Evolutionary conservation across 2,888 invertebrate genomes (phyloP), one percentile per base, ranked within the genome.

Genomic region (Athetis lepigone): DNA sequence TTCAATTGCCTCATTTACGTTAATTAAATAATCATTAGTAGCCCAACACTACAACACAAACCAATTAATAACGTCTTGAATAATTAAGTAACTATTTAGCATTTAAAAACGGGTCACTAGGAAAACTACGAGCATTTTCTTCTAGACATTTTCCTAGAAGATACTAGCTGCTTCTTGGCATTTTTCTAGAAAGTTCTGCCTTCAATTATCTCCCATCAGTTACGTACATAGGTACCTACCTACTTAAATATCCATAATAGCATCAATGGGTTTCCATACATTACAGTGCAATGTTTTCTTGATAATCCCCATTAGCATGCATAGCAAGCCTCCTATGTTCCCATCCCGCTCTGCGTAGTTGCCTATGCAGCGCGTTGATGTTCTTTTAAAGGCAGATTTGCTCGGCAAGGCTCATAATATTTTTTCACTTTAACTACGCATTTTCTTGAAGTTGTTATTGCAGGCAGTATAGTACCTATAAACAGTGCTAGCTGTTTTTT

Each of bases 341-440:
- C 55, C 25, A 54, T 52, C 27, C 39, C 29, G 13, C 47, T 54
- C 47, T 27, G 13, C 11, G 11, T 33, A 33, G 2, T 33, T 33
- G 4, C 33, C 33, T 81, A 83, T 77, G 78, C 74, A 70, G 72
- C 88, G 88, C 91, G 91, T 92, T 92, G 89, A 90, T 85, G 88
- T 90, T 87, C 82, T 88, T 90, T 45, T 61, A 72, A 72, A 73
- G 64, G 67, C 66, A 64, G 45, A 51, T 50, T 52, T 21, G 27
- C 25, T 63, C 21, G 19, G 19, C 1, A 27, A 5, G 7, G 18
- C 43, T 19, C 40, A 7, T 8, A 7, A 27, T 13, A 55, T 62
- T 50, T 61, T 63, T 29, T 9, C 6, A 25, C 9, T 9, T 3
- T 42, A 27, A 0, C 16, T 29, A 25, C n/a, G 2, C 13, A 70